These are phyloP conservation scores for Beris morrisii DNA, from an alignment of 2,888 invertebrate species.

Conservation along the genomic window DNA sequence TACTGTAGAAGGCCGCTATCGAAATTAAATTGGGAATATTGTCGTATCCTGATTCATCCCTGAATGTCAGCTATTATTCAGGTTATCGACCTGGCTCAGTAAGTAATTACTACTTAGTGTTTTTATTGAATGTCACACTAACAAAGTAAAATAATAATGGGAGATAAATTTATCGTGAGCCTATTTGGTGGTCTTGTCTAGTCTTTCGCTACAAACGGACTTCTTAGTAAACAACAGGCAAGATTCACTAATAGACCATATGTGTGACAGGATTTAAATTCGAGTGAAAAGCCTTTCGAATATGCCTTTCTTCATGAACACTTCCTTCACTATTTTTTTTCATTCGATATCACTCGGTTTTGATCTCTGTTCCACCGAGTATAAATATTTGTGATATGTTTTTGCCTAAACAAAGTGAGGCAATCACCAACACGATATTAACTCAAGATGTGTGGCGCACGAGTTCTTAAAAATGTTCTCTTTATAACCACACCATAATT, in stretches of 20 bases:
- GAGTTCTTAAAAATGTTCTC: slow-evolving; percentile 21
- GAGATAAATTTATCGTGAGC: too few relatives aligned
- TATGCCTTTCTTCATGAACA: slow-evolving; percentile 16
- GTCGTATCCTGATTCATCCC: too few relatives aligned
- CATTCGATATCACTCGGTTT: slow-evolving; percentile 29
- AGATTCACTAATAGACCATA: slow-evolving; percentile 2
- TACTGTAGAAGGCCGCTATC: too few relatives aligned
- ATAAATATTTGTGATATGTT: slow-evolving; percentile 34
- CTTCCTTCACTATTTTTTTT: slow-evolving; percentile 27
- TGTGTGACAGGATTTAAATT: slow-evolving; percentile 26
- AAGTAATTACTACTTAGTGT: too few relatives aligned
- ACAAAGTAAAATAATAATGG: too few relatives aligned
- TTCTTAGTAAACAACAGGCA: background rate
- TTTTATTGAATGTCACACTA: too few relatives aligned
- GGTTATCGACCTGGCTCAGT: too few relatives aligned
- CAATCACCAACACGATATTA: slow-evolving; percentile 20
- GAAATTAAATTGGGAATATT: too few relatives aligned
- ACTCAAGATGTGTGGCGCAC: slow-evolving; percentile 28
- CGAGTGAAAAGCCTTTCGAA: slow-evolving; percentile 18
- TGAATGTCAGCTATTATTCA: too few relatives aligned
- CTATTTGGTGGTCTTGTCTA: too few relatives aligned
- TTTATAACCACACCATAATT: slow-evolving; percentile 2
- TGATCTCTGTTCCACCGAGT: slow-evolving; percentile 28
- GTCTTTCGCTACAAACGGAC: background rate
- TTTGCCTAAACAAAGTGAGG: slow-evolving; percentile 35